A percentile compares a stretch with the other conserved stretches of the same genome.
phyloP scores from a whole-genome alignment of 2,888 invertebrate species.

The Archaeoteleia sp. region DNA sequence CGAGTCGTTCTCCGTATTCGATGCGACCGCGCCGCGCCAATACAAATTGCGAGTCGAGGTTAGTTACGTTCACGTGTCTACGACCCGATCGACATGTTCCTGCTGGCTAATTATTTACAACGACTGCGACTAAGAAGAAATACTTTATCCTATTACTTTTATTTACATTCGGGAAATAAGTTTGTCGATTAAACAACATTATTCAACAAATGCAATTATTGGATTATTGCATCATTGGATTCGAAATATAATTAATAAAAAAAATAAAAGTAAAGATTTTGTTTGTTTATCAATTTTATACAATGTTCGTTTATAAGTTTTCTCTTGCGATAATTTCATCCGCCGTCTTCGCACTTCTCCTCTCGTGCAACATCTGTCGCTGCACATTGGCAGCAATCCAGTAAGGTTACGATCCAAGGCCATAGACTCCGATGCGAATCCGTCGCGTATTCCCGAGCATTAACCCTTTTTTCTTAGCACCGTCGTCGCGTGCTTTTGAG shows the following conservation, averaged over 20 bases:
- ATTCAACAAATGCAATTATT: too few species aligned
- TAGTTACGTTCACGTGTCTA: conserved; percentile 1
- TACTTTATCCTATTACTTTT: too few species aligned
- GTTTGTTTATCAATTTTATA: not conserved
- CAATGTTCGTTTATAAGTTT: conserved; percentile 49
- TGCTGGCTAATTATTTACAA: not conserved
- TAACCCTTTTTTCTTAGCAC: conserved; percentile 50
- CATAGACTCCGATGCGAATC: conserved; percentile 46
- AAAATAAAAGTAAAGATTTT: conserved; percentile 16
- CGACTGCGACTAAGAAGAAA: not conserved
- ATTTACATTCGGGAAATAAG: too few species aligned
- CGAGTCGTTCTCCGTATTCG: conserved; percentile 25
- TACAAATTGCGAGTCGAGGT: conserved; percentile 31
- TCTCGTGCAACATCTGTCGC: conserved; percentile 65
- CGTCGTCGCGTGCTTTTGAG: conserved; percentile 37
- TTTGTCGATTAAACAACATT: too few species aligned
- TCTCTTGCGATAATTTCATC: conserved; percentile 34
- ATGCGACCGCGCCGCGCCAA: conserved; percentile 38
- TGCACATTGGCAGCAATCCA: conserved; percentile 62
- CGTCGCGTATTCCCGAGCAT: conserved; percentile 49
- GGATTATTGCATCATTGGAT: too few species aligned
- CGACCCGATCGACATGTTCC: conserved; percentile 3
- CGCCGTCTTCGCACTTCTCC: conserved; percentile 49
- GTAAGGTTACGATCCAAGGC: conserved; percentile 55
- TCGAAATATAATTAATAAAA: too few species aligned